These are phyloP conservation scores for Sapayoa aenigma DNA, from an alignment of 2,113 vertebrate species.

Conservation along the genomic window DNA sequence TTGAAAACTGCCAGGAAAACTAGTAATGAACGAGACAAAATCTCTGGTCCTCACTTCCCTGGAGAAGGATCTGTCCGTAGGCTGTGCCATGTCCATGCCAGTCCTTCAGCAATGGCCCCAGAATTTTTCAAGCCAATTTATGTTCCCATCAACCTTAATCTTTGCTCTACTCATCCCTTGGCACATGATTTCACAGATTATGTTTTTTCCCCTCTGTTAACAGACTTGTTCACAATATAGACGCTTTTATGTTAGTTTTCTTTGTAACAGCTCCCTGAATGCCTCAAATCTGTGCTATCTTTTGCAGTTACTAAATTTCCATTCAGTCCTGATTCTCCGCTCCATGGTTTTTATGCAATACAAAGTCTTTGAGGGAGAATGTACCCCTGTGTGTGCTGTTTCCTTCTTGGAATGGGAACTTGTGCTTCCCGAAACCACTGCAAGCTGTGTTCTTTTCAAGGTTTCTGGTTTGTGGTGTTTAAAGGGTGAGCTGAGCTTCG, in stretches of 20 bases:
- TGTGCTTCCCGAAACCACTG: not conserved
- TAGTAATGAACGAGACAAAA: not conserved
- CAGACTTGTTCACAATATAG: not conserved
- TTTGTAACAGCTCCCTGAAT: not conserved
- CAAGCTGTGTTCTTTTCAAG: not conserved
- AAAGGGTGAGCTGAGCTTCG: not conserved
- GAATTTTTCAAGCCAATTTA: not conserved
- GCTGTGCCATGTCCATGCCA: not conserved
- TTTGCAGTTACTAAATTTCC: not conserved
- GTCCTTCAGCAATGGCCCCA: not conserved
- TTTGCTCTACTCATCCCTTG: not conserved
- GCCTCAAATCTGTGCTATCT: not conserved
- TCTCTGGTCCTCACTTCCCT: not conserved
- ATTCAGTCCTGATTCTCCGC: not conserved
- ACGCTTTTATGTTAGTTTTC: not conserved
- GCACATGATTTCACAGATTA: not conserved
- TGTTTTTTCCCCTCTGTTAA: not conserved
- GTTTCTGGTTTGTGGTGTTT: not conserved
- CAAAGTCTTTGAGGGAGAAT: not conserved
- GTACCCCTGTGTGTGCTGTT: accelerated
- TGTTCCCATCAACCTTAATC: not conserved
- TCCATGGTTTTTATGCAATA: not conserved
- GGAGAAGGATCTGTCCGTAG: not conserved
- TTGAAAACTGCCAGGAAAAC: not conserved
- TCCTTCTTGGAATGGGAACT: not conserved